Conservation (phyloP, 2,113 vertebrate species). For the Scomber colias region DNA sequence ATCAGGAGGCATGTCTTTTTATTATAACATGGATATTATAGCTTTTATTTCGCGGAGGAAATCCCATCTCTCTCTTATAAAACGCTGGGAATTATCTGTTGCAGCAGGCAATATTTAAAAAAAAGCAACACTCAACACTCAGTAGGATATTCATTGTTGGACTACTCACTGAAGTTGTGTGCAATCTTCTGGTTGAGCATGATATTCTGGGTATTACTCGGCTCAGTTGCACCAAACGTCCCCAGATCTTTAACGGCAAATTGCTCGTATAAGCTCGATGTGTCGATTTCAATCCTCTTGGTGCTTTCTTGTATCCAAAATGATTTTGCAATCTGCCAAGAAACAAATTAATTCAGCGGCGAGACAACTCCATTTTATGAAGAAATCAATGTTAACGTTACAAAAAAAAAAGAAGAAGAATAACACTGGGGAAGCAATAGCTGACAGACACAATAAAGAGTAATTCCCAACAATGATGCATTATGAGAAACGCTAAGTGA, state of each 20-base stretch:
- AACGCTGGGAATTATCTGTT: background rate
- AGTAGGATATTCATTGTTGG: background rate
- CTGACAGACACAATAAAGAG: conserved; percentile 13
- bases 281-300: conserved; percentile 75
- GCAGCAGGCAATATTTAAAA: background rate
- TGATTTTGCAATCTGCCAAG: conserved; percentile 86
- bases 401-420: conserved; percentile 13
- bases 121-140: background rate
- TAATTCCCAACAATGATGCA: conserved; percentile 24
- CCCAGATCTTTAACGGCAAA: conserved; percentile 76
- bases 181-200: conserved; percentile 85
- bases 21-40: conserved; percentile 2
- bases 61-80: background rate
- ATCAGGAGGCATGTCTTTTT: conserved; percentile 28
- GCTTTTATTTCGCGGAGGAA: conserved; percentile 1
- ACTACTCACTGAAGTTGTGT: conserved; percentile 87
- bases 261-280: conserved; percentile 75
- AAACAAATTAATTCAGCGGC: conserved; percentile 47
- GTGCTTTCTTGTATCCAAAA: conserved; percentile 78
- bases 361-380: conserved; percentile 35
- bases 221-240: conserved; percentile 21
- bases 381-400: conserved; percentile 44
- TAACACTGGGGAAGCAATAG: background rate
- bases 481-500: conserved; percentile 36
- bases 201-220: conserved; percentile 70